phyloP scores from a whole-genome alignment of 2,113 vertebrate species.

The Nothobranchius kuhntae region DNA sequence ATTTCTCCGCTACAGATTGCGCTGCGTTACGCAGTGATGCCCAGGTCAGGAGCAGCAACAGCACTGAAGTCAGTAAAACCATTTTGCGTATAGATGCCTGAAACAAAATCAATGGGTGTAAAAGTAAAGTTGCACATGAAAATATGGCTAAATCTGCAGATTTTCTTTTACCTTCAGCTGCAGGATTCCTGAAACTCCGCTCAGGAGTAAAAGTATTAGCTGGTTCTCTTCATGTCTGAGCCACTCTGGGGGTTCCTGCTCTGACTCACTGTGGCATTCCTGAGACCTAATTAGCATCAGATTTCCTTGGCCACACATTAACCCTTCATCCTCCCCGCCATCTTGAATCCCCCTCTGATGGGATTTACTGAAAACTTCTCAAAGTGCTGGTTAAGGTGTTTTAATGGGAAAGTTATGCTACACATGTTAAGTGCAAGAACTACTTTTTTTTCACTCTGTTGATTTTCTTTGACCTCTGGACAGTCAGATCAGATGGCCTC shows the following conservation, averaged over 20 bases:
- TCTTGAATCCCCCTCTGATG: constrained; percentile 11
- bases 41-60: constrained; percentile 61
- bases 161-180: neutral
- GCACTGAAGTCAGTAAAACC: constrained; percentile 31
- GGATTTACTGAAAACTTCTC: neutral
- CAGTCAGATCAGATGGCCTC: constrained; percentile 23
- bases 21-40: constrained; percentile 16
- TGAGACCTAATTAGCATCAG: constrained; percentile 81
- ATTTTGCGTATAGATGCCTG: constrained; percentile 41
- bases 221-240: constrained; percentile 47
- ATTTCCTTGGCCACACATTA: constrained; percentile 79
- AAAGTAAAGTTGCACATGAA: constrained; percentile 25
- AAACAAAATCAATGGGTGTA: neutral
- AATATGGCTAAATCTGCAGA: neutral
- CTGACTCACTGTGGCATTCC: constrained; percentile 76
- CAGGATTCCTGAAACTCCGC: constrained; percentile 45
- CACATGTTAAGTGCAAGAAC: neutral
- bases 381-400: neutral
- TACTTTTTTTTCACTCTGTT: constrained; percentile 41
- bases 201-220: constrained; percentile 48
- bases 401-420: neutral
- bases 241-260: constrained; percentile 58
- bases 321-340: constrained; percentile 67
- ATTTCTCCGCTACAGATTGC: constrained; percentile 61
- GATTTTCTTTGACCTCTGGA: constrained; percentile 36